These are phyloP conservation scores for Entomobrya proxima DNA, from an alignment of 2,888 invertebrate species.

Conservation along the genomic window DNA sequence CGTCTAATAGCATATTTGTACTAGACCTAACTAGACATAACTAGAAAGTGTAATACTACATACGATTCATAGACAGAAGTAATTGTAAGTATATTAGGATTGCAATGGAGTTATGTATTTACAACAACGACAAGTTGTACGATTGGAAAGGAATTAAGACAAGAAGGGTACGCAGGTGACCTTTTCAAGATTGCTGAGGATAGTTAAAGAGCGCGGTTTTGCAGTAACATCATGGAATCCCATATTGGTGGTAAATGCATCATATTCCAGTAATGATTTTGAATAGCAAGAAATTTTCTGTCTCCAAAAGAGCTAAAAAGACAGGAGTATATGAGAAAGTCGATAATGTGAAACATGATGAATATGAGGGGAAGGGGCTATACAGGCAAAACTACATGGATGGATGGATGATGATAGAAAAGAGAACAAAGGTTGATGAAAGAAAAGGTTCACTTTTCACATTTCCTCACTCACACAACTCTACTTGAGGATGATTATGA, in stretches of 20 bases:
- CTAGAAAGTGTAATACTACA: too few species aligned
- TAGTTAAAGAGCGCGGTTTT: background rate
- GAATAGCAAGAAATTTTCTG: background rate
- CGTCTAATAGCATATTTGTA: too few species aligned
- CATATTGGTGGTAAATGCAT: background rate
- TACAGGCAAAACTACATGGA: background rate
- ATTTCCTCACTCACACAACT: background rate
- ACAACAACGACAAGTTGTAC: background rate
- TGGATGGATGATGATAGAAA: background rate
- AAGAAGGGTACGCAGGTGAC: background rate
- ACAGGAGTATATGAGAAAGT: background rate
- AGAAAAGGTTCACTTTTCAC: slow-evolving; percentile 27
- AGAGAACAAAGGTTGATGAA: slow-evolving; percentile 19
- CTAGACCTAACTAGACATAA: too few species aligned
- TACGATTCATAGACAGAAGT: too few species aligned
- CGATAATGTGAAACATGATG: slow-evolving; percentile 19
- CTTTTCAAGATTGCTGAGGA: background rate
- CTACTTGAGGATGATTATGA: background rate
- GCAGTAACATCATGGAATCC: too few species aligned
- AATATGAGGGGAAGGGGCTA: background rate
- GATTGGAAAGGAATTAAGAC: background rate
- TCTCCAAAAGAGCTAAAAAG: too few species aligned
- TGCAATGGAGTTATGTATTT: background rate
- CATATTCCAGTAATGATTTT: background rate
- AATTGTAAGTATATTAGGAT: too few species aligned